Evolutionary conservation across 2,797 vertebrate species (phyloP).

Genomic region (Acomys russatus): DNA sequence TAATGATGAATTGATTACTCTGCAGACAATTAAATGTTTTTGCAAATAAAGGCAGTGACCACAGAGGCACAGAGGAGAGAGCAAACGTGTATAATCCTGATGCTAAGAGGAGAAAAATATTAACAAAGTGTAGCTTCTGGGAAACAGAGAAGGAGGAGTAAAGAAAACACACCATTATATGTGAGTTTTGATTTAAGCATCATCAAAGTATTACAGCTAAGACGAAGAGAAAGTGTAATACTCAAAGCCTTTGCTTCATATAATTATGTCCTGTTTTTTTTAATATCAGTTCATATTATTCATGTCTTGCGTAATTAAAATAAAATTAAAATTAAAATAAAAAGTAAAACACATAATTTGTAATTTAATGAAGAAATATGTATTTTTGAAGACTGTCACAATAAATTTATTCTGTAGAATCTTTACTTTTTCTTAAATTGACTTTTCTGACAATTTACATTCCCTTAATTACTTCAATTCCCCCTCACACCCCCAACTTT

Average conservation of each 20-base stretch:
- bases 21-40: conserved; percentile 24
- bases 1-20: not conserved
- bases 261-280: not conserved
- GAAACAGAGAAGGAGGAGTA: not conserved
- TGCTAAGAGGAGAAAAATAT: not conserved
- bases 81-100: not conserved
- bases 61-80: not conserved
- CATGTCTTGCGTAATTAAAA: not conserved
- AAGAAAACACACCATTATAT: not conserved
- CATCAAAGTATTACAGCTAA: not conserved
- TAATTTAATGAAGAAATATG: not conserved
- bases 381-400: not conserved
- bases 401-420: not conserved
- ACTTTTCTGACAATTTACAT: not conserved
- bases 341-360: not conserved
- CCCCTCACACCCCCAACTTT: not conserved
- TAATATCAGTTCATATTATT: not conserved
- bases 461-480: not conserved
- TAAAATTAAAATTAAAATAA: conserved; percentile 8
- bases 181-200: not conserved
- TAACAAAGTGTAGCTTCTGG: not conserved
- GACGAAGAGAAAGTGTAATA: not conserved
- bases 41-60: not conserved
- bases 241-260: not conserved
- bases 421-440: not conserved